Percentiles rank a stretch among this genome's conserved stretches.
These are phyloP conservation scores for Agrilus biguttatus DNA, from an alignment of 2,888 invertebrate species.

Conservation along the genomic window DNA sequence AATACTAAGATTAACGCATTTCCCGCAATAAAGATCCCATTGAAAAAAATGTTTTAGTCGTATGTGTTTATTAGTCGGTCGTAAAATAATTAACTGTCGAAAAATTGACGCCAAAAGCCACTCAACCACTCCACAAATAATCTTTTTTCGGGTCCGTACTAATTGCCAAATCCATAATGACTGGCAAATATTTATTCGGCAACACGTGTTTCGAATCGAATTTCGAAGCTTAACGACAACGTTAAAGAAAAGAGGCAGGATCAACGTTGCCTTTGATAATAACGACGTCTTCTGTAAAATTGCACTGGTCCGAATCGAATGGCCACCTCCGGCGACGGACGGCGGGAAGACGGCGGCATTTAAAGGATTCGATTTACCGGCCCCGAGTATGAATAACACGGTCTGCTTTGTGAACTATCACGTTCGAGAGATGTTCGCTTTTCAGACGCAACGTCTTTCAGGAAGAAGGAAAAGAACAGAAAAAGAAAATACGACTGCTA, in stretches of 20 bases:
- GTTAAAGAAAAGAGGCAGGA: slow-evolving; percentile 5
- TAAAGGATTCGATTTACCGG: slow-evolving; percentile 7
- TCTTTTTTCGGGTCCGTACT: no score
- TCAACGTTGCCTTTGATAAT: slow-evolving; percentile 8
- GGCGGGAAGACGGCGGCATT: background rate
- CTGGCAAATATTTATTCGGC: slow-evolving; percentile 7
- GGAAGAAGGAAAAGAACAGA: no score
- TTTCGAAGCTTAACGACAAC: slow-evolving; percentile 10
- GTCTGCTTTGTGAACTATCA: slow-evolving; percentile 7
- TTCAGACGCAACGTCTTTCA: no score
- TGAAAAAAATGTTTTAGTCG: no score
- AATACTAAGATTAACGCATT: no score
- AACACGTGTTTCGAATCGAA: slow-evolving; percentile 12
- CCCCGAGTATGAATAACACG: slow-evolving; percentile 7
- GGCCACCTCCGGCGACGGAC: slow-evolving; percentile 9
- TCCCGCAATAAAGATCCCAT: no score
- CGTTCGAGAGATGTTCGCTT: slow-evolving; percentile 3
- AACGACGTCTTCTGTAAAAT: slow-evolving; percentile 11
- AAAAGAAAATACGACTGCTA: no score
- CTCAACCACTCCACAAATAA: no score
- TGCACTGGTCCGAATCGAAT: slow-evolving; percentile 12
- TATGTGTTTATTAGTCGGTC: no score
- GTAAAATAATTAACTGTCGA: no score
- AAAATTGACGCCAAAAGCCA: no score
- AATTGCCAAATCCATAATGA: slow-evolving; percentile 8